These are phyloP conservation scores for Oscheius onirici DNA, from an alignment of 2,888 invertebrate species.

Conservation along the genomic window DNA sequence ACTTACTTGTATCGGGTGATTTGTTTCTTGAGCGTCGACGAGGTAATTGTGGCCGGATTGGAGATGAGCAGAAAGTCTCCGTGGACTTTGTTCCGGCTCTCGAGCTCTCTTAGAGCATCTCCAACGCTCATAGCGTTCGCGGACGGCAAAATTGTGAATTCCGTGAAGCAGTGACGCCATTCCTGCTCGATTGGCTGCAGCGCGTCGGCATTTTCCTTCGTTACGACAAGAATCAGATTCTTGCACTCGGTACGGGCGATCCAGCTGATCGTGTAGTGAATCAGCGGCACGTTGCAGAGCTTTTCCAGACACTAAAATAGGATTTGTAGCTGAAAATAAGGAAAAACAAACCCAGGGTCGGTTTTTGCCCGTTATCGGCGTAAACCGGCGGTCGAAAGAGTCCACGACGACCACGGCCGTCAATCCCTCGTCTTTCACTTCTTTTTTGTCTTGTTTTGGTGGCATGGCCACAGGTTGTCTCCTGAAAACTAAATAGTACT, in stretches of 20 bases:
- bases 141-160: constrained; percentile 36
- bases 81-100: constrained; percentile 48
- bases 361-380: constrained; percentile 30
- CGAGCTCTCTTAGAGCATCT: constrained; percentile 61
- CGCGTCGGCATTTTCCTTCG: constrained; percentile 35
- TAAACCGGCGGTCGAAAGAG: constrained; percentile 46
- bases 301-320: constrained; percentile 38
- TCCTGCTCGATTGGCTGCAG: constrained; percentile 34
- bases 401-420: constrained; percentile 50
- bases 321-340: neutral
- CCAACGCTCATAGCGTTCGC: constrained; percentile 53
- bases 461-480: constrained; percentile 37
- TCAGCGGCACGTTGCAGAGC: constrained; percentile 45
- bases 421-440: constrained; percentile 39
- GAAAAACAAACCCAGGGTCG: constrained; percentile 29
- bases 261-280: constrained; percentile 46
- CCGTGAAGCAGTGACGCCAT: constrained; percentile 40
- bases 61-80: constrained; percentile 62
- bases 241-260: constrained; percentile 41
- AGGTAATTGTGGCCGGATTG: constrained; percentile 56
- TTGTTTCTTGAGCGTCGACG: constrained; percentile 42
- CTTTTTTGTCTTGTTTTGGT: constrained; percentile 38
- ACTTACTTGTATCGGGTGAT: constrained; percentile 52
- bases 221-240: constrained; percentile 39
- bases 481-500: no score